Percentiles rank a stretch among this genome's conserved stretches.
Conservation (phyloP, 2,113 vertebrate genomes). For the Nothobranchius kuhntae region DNA sequence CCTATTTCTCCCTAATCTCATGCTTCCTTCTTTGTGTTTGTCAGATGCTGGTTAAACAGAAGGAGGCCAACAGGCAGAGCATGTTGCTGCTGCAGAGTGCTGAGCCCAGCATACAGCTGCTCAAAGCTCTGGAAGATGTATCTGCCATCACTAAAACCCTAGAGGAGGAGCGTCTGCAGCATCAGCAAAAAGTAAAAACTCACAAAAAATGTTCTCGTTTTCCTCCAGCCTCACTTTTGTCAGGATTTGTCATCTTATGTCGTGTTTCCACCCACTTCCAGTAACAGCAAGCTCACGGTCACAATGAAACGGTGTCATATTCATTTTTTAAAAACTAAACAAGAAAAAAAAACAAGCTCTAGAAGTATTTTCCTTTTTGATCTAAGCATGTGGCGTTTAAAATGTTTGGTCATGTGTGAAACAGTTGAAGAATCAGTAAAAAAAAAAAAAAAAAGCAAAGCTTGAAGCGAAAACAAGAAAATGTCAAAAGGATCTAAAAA, state of each 20-base stretch:
- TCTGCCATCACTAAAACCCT: slow-evolving; percentile 75
- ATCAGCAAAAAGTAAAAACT: slow-evolving; percentile 73
- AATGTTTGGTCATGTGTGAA: too few relatives aligned
- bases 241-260: neutral
- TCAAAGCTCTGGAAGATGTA: slow-evolving; percentile 81
- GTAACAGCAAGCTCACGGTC: too few relatives aligned
- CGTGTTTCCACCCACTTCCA: neutral
- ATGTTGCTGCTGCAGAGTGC: slow-evolving; percentile 80
- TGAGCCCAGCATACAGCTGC: slow-evolving; percentile 80
- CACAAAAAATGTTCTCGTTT: neutral
- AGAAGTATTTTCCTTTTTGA: too few relatives aligned
- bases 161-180: slow-evolving; percentile 79
- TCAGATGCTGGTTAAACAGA: slow-evolving; percentile 85
- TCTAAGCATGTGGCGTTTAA: too few relatives aligned
- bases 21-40: neutral
- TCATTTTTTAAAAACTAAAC: too few relatives aligned
- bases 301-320: too few relatives aligned
- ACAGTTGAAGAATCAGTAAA: too few relatives aligned
- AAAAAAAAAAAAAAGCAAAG: too few relatives aligned
- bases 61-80: slow-evolving; percentile 83
- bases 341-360: too few relatives aligned
- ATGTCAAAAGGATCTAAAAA: too few relatives aligned
- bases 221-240: neutral
- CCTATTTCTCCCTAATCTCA: neutral
- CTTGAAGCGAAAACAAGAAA: too few relatives aligned